Evolutionary conservation across 2,797 vertebrate genomes (phyloP).

Genomic region (Pangasius sanitwongsei): DNA sequence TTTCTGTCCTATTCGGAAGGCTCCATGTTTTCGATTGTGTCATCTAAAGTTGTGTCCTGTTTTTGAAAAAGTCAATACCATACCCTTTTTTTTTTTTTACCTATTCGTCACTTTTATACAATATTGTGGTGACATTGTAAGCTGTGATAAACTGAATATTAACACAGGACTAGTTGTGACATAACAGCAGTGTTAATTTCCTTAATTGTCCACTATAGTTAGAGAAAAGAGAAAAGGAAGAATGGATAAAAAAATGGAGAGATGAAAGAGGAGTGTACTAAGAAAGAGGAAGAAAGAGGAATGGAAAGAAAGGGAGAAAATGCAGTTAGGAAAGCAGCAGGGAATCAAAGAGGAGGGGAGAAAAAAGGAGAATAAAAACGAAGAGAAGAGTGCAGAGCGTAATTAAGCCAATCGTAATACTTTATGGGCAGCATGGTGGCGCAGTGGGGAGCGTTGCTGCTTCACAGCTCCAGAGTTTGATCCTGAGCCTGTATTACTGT

Average conservation of each 20-base stretch:
- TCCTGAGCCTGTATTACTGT: not conserved
- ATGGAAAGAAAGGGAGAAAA: not conserved
- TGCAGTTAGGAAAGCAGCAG: no score
- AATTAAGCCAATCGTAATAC: not conserved
- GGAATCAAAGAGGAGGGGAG: no score
- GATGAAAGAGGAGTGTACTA: not conserved
- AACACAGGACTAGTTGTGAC: not conserved
- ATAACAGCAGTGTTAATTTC: not conserved
- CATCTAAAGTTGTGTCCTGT: not conserved
- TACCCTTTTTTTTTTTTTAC: not conserved
- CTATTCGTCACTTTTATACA: not conserved
- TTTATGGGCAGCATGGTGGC: not conserved
- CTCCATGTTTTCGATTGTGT: not conserved
- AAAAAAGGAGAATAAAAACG: no score
- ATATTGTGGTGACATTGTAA: not conserved
- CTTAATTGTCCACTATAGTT: not conserved
- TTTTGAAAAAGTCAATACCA: not conserved
- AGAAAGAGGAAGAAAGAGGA: not conserved
- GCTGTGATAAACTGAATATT: not conserved
- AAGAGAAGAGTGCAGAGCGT: not conserved
- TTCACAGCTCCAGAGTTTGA: not conserved
- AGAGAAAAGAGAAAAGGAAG: not conserved
- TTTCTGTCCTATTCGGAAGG: not conserved
- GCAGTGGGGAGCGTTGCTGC: not conserved
- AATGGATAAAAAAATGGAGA: not conserved